A percentile compares a stretch with the other conserved stretches of the same genome.
Evolutionary conservation across 1,140 invertebrate genomes (phyloP).

Genomic region (Aricia agestis): DNA sequence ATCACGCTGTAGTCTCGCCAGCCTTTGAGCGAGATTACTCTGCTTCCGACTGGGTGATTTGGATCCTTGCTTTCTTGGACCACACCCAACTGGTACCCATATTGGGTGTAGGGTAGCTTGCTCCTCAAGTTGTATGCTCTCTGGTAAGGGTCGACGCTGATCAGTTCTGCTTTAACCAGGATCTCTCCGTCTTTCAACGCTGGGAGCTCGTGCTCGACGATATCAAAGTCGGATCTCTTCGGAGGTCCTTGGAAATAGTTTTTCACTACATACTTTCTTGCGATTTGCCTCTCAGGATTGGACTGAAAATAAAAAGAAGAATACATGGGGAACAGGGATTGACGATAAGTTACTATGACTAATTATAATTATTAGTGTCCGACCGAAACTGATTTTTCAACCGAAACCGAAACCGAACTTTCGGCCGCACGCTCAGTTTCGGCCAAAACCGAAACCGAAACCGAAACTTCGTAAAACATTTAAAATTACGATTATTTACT

Average conservation of each 20-base stretch:
- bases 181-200: slow-evolving; percentile 55
- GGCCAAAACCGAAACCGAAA: too few relatives aligned
- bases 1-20: slow-evolving; percentile 76
- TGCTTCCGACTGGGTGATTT: slow-evolving; percentile 76
- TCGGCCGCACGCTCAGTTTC: too few relatives aligned
- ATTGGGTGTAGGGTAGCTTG: slow-evolving; percentile 47
- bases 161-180: slow-evolving; percentile 64
- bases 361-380: too few relatives aligned
- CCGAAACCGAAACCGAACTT: too few relatives aligned
- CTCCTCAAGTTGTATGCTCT: slow-evolving; percentile 36
- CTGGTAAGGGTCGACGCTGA: slow-evolving; percentile 76
- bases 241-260: slow-evolving; percentile 59
- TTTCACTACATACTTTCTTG: slow-evolving; percentile 41
- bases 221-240: slow-evolving; percentile 56
- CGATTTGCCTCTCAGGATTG: not conserved
- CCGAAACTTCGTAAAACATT: too few relatives aligned
- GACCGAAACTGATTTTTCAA: too few relatives aligned
- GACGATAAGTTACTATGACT: too few relatives aligned
- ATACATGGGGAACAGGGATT: not conserved
- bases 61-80: slow-evolving; percentile 43
- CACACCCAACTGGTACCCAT: slow-evolving; percentile 53
- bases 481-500: too few relatives aligned
- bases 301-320: not conserved
- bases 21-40: slow-evolving; percentile 76
- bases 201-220: slow-evolving; percentile 54